These are phyloP conservation scores for Atopsyche davidsoni DNA, from an alignment of 1,140 invertebrate species.

Conservation along the genomic window DNA sequence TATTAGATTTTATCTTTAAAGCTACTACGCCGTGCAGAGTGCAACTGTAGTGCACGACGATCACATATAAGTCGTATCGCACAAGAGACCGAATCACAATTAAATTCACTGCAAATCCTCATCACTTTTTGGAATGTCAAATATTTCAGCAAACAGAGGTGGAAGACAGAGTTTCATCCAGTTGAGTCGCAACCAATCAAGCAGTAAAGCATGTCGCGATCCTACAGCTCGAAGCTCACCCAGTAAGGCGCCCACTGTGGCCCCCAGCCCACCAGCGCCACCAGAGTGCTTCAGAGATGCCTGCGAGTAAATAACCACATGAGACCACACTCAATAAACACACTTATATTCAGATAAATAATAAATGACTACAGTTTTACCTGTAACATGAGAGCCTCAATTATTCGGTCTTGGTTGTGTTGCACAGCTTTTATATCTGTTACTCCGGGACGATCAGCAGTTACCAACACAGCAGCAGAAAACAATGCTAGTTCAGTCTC, in stretches of 20 bases:
- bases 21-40: slow-evolving; percentile 1
- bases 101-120: slow-evolving; percentile 23
- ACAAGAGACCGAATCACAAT: slow-evolving; percentile 4
- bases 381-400: slow-evolving; percentile 78
- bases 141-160: slow-evolving; percentile 93
- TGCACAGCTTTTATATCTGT: slow-evolving; percentile 79
- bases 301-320: too few species aligned
- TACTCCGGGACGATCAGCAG: slow-evolving; percentile 71
- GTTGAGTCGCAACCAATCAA: slow-evolving; percentile 86
- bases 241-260: slow-evolving; percentile 65
- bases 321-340: slow-evolving; percentile 1
- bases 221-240: slow-evolving; percentile 79
- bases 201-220: slow-evolving; percentile 72
- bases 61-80: slow-evolving; percentile 11
- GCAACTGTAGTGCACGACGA: slow-evolving; percentile 7
- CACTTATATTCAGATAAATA: slow-evolving; percentile 6
- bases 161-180: slow-evolving; percentile 82
- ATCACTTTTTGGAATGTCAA: slow-evolving; percentile 91
- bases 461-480: slow-evolving; percentile 78
- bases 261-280: slow-evolving; percentile 53
- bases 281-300: slow-evolving; percentile 23
- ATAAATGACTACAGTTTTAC: too few species aligned
- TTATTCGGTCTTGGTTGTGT: slow-evolving; percentile 73
- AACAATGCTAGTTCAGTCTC: slow-evolving; percentile 90
- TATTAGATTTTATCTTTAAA: slow-evolving; percentile 15